Evolutionary conservation across 1,140 invertebrate species (phyloP).

Genomic region (Patella vulgata): DNA sequence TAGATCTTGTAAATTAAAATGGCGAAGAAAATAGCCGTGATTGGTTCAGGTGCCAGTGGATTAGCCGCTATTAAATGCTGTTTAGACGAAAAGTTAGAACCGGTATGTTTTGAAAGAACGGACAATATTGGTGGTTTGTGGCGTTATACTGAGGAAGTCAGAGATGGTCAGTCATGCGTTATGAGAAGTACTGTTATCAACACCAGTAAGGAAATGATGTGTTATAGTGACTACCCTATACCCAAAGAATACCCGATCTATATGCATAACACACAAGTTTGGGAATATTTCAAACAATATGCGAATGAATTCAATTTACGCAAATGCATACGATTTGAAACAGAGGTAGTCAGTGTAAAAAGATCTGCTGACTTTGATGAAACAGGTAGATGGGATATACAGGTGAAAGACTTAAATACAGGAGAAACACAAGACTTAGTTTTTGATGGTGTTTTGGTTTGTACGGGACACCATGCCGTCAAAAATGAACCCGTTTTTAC

Average conservation of each 20-base stretch:
- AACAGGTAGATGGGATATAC: conserved; percentile 30
- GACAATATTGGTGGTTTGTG: conserved; percentile 59
- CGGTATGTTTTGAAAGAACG: conserved; percentile 65
- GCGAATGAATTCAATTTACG: conserved; percentile 63
- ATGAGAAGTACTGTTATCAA: conserved; percentile 67
- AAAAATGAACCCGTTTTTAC: conserved; percentile 60
- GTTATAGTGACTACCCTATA: conserved; percentile 70
- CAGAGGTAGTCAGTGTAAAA: conserved; percentile 35
- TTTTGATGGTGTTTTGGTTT: conserved; percentile 64
- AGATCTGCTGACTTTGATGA: conserved; percentile 16
- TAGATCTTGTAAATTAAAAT: no score
- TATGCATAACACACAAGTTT: conserved; percentile 66
- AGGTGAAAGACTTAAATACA: conserved; percentile 21
- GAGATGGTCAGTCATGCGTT: conserved; percentile 38
- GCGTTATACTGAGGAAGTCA: conserved; percentile 41
- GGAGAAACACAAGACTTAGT: conserved; percentile 18
- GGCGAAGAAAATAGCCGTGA: conserved; percentile 44
- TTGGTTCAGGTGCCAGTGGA: conserved; percentile 68
- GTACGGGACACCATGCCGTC: conserved; percentile 64
- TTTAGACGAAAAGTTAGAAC: conserved; percentile 63
- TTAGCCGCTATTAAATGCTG: conserved; percentile 67
- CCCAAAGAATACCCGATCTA: conserved; percentile 66
- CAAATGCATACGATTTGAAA: conserved; percentile 52
- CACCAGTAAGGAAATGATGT: conserved; percentile 70
- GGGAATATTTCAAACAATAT: conserved; percentile 66